Evolutionary conservation across 2,797 vertebrate species (phyloP).

Genomic region (Phalanger gymnotis): DNA sequence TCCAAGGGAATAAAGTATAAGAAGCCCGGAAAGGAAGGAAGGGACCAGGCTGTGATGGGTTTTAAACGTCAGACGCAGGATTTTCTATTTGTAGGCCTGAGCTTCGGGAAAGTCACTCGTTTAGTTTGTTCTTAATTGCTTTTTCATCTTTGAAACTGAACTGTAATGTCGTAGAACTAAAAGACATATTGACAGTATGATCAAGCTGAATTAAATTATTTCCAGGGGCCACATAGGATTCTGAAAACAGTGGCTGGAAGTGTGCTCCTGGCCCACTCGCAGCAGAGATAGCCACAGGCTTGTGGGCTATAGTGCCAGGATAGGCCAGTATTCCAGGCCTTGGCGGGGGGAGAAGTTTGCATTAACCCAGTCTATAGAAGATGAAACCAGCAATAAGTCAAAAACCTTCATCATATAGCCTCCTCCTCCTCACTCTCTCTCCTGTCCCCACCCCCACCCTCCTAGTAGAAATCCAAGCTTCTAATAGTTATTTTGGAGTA

Average conservation of each 20-base stretch:
- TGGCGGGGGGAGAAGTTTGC: background rate
- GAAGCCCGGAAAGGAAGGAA: background rate
- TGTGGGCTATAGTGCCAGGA: background rate
- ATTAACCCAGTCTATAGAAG: background rate
- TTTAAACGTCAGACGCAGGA: background rate
- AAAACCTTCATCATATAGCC: background rate
- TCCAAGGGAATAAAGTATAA: background rate
- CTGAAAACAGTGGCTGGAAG: background rate
- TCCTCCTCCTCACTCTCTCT: background rate
- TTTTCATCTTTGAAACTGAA: slow-evolving; percentile 56
- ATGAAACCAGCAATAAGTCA: background rate
- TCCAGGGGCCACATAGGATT: background rate
- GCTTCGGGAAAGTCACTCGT: background rate
- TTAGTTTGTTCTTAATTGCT: slow-evolving; percentile 24
- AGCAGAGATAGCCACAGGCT: background rate
- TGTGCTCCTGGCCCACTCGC: background rate
- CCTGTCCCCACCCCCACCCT: too few relatives aligned
- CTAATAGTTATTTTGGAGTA: background rate
- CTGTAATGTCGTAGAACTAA: background rate
- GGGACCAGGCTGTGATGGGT: background rate
- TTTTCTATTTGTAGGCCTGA: background rate
- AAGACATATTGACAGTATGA: background rate
- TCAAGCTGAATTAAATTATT: background rate
- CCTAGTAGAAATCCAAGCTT: background rate
- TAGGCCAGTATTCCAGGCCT: background rate